Evolutionary conservation across 1,140 invertebrate genomes (phyloP).

Genomic region (Scylla paramamosain): DNA sequence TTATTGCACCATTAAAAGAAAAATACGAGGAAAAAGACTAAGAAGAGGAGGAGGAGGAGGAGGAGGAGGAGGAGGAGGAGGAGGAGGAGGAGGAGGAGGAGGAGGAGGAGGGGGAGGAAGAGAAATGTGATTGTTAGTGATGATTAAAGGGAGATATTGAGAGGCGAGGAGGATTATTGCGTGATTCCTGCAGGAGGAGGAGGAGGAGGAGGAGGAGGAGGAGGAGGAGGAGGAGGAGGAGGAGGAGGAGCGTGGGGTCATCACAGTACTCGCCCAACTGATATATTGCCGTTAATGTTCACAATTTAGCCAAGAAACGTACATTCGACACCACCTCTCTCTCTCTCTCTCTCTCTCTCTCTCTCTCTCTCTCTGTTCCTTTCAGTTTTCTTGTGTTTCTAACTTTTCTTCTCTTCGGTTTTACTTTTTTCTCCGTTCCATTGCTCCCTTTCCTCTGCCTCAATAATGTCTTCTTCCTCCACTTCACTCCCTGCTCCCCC

Average conservation of each 20-base stretch:
- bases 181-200: too few species aligned
- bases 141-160: too few species aligned
- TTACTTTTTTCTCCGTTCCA: neutral
- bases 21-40: too few species aligned
- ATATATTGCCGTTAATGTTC: slow-evolving; percentile 35
- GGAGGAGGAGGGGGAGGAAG: neutral
- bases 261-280: slow-evolving; percentile 32
- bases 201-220: too few species aligned
- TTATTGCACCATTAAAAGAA: too few species aligned
- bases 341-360: neutral
- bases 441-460: neutral
- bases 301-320: neutral
- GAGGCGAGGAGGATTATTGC: too few species aligned
- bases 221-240: too few species aligned
- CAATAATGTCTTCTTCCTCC: neutral
- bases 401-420: neutral
- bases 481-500: neutral
- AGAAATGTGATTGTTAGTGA: too few species aligned
- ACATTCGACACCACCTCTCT: slow-evolving; percentile 28
- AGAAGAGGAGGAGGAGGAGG: too few species aligned
- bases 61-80: too few species aligned
- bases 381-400: neutral
- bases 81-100: neutral
- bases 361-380: neutral
- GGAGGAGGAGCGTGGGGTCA: slow-evolving; percentile 13